phyloP scores from a whole-genome alignment of 2,797 vertebrate species.

The Pantherophis alleghaniensis region DNA sequence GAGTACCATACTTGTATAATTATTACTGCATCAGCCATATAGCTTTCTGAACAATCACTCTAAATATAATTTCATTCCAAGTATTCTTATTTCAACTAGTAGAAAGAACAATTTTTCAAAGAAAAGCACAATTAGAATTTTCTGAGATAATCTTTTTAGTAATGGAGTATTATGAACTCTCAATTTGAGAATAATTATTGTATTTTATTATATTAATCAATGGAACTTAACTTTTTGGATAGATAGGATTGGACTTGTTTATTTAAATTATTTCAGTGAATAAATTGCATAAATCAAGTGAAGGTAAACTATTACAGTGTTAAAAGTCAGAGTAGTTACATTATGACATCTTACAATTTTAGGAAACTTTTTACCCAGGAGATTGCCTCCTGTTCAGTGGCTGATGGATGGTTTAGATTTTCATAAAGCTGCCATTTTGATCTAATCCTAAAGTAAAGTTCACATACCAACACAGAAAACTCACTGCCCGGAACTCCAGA shows the following conservation, averaged over 20 bases:
- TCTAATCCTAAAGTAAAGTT: slow-evolving; percentile 68
- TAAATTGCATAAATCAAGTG: not conserved
- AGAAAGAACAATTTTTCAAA: not conserved
- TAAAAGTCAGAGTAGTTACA: not conserved
- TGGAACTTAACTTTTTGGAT: not conserved
- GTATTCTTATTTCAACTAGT: not conserved
- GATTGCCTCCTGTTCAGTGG: slow-evolving; percentile 51
- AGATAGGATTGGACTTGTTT: not conserved
- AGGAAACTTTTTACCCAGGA: slow-evolving; percentile 24
- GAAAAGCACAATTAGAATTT: not conserved
- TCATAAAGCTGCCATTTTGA: slow-evolving; percentile 62
- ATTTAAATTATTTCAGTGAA: rapidly evolving
- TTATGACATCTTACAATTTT: slow-evolving; percentile 13
- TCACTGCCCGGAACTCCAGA: slow-evolving; percentile 65
- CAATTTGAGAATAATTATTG: not conserved
- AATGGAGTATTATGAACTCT: not conserved
- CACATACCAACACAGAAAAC: slow-evolving; percentile 57
- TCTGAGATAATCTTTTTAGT: not conserved
- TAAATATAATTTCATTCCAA: not conserved
- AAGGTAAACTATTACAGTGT: not conserved
- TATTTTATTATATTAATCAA: not conserved
- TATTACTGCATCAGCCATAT: not conserved
- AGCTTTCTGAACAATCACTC: not conserved
- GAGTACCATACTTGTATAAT: not conserved
- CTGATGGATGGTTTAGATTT: slow-evolving; percentile 42